Conservation (phyloP, 1,140 invertebrate species). For the Amyelois transitella region DNA sequence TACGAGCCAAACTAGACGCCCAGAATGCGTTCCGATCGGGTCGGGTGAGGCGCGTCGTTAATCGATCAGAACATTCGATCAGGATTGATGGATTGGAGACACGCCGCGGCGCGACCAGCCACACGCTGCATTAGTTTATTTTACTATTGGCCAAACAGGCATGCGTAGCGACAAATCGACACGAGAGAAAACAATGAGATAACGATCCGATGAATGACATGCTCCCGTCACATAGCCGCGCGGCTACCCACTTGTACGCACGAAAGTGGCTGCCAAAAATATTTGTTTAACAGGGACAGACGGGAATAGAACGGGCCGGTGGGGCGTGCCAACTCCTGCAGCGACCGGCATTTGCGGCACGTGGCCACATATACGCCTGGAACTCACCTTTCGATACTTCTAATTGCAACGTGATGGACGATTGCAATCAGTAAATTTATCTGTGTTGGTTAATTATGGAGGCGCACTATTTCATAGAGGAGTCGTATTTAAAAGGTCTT, state of each 20-base stretch:
- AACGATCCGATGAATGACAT: slow-evolving; percentile 70
- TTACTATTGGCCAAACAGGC: slow-evolving; percentile 50
- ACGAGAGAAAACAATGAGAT: slow-evolving; percentile 63
- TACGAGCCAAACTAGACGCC: slow-evolving; percentile 25
- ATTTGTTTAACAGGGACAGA: slow-evolving; percentile 57
- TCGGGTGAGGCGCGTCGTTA: slow-evolving; percentile 32
- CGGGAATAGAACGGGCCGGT: slow-evolving; percentile 59
- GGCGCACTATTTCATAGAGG: too few relatives aligned
- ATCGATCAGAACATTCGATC: slow-evolving; percentile 56
- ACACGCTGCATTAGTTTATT: slow-evolving; percentile 39
- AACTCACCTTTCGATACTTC: slow-evolving; percentile 2
- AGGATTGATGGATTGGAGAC: slow-evolving; percentile 58
- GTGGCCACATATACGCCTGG: slow-evolving; percentile 31
- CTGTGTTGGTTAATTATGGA: too few relatives aligned
- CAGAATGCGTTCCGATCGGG: slow-evolving; percentile 29
- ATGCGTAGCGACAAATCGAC: slow-evolving; percentile 53
- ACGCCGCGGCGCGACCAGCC: slow-evolving; percentile 33
- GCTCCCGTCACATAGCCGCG: slow-evolving; percentile 35
- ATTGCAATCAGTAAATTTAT: background rate
- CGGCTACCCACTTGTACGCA: slow-evolving; percentile 54
- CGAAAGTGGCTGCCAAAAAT: slow-evolving; percentile 63
- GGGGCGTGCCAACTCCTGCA: slow-evolving; percentile 55
- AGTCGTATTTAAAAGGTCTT: too few relatives aligned
- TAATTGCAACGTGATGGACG: background rate
- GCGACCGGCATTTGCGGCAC: slow-evolving; percentile 39